These are phyloP conservation scores for Pygoscelis antarcticus DNA, from an alignment of 2,113 vertebrate species.

Conservation along the genomic window DNA sequence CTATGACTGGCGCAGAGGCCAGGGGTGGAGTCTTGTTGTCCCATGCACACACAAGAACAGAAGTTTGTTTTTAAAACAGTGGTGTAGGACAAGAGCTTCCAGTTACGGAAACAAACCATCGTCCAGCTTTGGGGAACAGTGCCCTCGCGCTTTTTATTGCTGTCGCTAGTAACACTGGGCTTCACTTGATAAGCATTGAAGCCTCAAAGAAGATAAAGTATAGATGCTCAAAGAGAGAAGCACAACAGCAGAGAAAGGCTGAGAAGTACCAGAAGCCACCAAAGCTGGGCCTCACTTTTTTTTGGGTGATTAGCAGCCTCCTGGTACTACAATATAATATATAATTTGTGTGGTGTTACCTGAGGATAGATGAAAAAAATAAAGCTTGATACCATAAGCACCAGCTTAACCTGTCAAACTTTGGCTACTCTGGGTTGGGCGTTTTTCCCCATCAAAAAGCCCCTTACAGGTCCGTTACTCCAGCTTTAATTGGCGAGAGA, in stretches of 20 bases:
- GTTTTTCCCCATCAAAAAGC: not conserved
- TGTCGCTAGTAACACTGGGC: not conserved
- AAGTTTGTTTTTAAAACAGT: slow-evolving; percentile 15
- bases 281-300: not conserved
- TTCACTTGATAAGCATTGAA: accelerated
- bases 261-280: not conserved
- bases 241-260: not conserved
- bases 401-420: not conserved
- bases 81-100: not conserved
- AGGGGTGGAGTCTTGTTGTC: not conserved
- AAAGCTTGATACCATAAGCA: not conserved
- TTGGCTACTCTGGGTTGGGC: not conserved
- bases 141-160: not conserved
- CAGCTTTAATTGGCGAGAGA: not conserved
- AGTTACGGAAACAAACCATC: not conserved
- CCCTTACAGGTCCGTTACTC: not conserved
- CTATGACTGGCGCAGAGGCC: not conserved
- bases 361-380: not conserved
- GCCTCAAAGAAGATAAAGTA: not conserved
- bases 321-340: not conserved
- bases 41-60: accelerated
- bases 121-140: accelerated
- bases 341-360: not conserved
- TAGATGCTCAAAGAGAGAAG: not conserved
- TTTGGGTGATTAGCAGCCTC: not conserved